Conservation (phyloP, 2,113 vertebrate genomes). For the Ranitomeya variabilis region DNA sequence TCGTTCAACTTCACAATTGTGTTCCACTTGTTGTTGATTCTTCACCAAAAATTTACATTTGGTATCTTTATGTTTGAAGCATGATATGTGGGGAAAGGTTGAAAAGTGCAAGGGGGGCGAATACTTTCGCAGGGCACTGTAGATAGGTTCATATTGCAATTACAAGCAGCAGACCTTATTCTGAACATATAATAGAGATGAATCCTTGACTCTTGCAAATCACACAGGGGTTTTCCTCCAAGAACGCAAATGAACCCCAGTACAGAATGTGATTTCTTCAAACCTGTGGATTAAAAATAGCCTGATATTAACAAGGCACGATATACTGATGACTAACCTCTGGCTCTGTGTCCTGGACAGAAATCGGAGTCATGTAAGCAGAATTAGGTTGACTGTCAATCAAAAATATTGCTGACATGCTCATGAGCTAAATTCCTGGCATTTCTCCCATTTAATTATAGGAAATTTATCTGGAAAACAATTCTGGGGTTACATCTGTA, state of each 20-base stretch:
- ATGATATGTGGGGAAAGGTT: too few relatives aligned
- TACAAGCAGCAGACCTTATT: not conserved
- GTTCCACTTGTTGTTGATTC: too few relatives aligned
- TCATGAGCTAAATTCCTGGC: conserved; percentile 29
- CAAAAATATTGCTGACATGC: conserved; percentile 31
- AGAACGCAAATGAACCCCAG: not conserved
- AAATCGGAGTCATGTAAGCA: conserved; percentile 38
- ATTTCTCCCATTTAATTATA: conserved; percentile 39
- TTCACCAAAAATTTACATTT: too few relatives aligned
- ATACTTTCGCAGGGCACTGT: too few relatives aligned
- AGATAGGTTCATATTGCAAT: too few relatives aligned
- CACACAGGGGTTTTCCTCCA: not conserved
- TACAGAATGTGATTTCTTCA: conserved; percentile 22
- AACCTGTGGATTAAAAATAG: conserved; percentile 5
- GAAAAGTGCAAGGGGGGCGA: too few relatives aligned
- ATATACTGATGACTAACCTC: conserved; percentile 36
- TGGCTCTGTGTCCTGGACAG: conserved; percentile 20
- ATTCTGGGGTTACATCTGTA: conserved; percentile 16
- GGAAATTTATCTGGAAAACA: conserved; percentile 26
- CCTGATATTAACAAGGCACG: conserved; percentile 25
- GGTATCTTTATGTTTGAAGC: too few relatives aligned
- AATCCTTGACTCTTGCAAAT: not conserved
- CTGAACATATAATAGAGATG: not conserved
- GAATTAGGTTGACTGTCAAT: conserved; percentile 48
- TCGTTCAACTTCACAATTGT: too few relatives aligned